Evolutionary conservation across 2,797 vertebrate genomes (phyloP).

Genomic region (Anomalospiza imberbis): DNA sequence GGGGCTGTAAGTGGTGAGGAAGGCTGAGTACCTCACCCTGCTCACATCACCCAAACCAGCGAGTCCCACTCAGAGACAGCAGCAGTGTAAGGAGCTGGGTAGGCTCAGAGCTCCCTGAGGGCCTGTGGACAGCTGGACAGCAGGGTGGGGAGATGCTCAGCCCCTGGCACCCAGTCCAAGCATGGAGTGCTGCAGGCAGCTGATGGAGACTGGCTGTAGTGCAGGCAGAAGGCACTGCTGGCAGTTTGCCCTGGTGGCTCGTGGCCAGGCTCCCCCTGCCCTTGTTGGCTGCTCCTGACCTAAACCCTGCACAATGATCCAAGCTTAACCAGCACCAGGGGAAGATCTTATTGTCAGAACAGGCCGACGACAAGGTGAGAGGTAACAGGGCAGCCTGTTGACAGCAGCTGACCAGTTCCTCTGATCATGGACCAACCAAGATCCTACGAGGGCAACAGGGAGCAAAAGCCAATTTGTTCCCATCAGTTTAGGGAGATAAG

Average conservation of each 20-base stretch:
- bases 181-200: accelerated
- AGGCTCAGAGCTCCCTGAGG: background rate
- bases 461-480: background rate
- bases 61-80: background rate
- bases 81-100: background rate
- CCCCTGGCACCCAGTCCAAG: background rate
- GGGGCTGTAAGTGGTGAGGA: background rate
- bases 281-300: background rate
- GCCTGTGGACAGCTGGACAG: background rate
- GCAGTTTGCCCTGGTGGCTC: background rate
- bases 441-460: background rate
- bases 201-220: accelerated
- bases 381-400: background rate
- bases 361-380: background rate
- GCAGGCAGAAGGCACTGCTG: background rate
- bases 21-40: background rate
- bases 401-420: background rate
- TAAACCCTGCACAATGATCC: background rate
- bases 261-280: background rate
- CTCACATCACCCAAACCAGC: background rate
- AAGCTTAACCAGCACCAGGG: background rate
- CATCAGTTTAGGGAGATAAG: background rate
- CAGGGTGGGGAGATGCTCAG: background rate
- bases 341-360: background rate
- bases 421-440: background rate